Base-by-base conservation (phyloP, 2,797 vertebrate species). In the Serranus cabrilla region DNA sequence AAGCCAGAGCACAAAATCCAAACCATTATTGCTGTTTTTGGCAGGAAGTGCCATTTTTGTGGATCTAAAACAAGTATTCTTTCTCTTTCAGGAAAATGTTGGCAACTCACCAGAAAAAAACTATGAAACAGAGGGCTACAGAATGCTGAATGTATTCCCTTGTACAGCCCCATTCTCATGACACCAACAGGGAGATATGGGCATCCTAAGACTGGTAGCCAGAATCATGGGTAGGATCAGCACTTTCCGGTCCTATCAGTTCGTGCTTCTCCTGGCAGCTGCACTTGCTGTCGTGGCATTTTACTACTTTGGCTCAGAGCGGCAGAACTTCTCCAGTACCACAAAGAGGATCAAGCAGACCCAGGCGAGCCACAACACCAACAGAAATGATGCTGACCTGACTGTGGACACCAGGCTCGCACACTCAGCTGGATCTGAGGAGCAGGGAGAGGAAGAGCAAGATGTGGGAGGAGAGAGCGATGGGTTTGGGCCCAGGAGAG, bases 301-400 rank as follows among this genome's bases (percentile, higher is more conserved):
- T 88, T 99, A 98, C 91, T 98, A 97, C 88, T 94, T 98, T 1
- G 97, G 97, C 37, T 96, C 96, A 0, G 96, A 97, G 85, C 94
- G 90, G 8, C 96, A 97, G 88, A 97, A 95, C 87, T 97, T 98
- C 91, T 97, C 97, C 83, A 97, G 96, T 93, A 97, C 97, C 82
- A 97, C 97, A 7, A 96, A 96, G 89, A 93, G 97, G 84, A 95
- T 97, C 59, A 97, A 96, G 88, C 94, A 96, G 77, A 95, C 86
- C 43, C 96, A 95, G 71, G 94, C 92, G 4, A 96, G 90, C 57
- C 94, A 86, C 79, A 95, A 94, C 56, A 64, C 76, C 79, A 96
- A 95, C 80, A 92, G 91, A 58, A 95, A 97, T 5, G 95, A 96
- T 16, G 93, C 93, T 0, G 95, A 95, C 27, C 86, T 94, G 14